A percentile compares a stretch with the other conserved stretches of the same genome.
Evolutionary conservation across 2,113 vertebrate species (phyloP).

Genomic region (Callionymus lyra): DNA sequence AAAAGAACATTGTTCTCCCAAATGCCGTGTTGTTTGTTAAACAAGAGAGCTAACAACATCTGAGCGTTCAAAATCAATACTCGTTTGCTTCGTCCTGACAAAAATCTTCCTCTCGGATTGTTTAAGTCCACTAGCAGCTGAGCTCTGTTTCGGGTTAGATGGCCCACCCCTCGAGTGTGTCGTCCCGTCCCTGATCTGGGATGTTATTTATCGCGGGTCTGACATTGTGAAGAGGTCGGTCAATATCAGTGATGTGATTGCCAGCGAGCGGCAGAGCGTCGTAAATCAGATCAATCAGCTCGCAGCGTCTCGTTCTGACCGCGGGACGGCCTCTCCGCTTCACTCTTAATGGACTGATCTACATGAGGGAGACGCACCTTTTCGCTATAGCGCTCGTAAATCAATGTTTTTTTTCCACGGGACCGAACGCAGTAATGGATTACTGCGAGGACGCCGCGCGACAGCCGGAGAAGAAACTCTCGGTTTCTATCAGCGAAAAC

Average conservation of each 20-base stretch:
- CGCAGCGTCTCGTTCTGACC: conserved; percentile 3
- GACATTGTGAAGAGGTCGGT: conserved; percentile 15
- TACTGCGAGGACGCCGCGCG: too few species aligned
- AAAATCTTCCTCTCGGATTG: too few species aligned
- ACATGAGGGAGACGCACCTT: not conserved
- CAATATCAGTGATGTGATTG: conserved; percentile 21
- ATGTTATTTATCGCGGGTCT: conserved; percentile 11
- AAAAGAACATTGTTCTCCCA: too few species aligned
- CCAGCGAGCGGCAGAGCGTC: conserved; percentile 4
- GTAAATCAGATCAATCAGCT: conserved; percentile 21
- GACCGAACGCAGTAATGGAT: not conserved
- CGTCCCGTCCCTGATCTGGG: conserved; percentile 13
- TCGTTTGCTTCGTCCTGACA: too few species aligned
- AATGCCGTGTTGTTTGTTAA: too few species aligned
- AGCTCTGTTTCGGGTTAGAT: not conserved
- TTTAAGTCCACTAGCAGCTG: too few species aligned
- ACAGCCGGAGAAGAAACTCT: too few species aligned
- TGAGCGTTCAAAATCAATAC: too few species aligned
- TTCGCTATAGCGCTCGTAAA: not conserved
- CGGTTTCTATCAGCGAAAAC: too few species aligned
- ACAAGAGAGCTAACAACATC: too few species aligned
- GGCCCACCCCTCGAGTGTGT: conserved; percentile 10
- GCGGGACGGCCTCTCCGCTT: conserved; percentile 3
- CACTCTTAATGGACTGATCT: conserved; percentile 7
- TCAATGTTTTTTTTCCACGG: conserved; percentile 12